phyloP scores from a whole-genome alignment of 1,140 invertebrate genomes.

The Eufriesea mexicana region DNA sequence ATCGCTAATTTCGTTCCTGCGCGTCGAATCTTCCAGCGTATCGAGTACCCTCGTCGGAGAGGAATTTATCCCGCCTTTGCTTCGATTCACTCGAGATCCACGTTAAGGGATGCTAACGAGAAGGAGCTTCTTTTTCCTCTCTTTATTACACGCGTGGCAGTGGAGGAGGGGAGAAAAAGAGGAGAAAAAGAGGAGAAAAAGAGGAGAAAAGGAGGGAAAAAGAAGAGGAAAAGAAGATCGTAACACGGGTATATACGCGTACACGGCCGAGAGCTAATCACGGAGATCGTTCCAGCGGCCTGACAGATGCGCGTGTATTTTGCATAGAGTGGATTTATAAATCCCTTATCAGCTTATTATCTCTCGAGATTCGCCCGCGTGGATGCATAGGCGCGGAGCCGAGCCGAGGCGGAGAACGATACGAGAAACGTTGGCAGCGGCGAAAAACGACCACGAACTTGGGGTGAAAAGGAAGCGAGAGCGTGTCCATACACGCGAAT shows the following conservation, averaged over 20 bases:
- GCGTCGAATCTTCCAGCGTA: too few species aligned
- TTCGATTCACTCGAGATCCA: background rate
- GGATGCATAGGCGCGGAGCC: slow-evolving; percentile 1
- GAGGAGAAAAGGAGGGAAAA: too few species aligned
- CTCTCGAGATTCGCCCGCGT: slow-evolving; percentile 48
- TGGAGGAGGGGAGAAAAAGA: too few species aligned
- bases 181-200: background rate
- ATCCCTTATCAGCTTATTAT: slow-evolving; percentile 59
- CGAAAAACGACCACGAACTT: slow-evolving; percentile 48
- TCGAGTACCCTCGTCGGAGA: too few species aligned
- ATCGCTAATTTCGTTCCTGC: background rate
- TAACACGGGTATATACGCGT: slow-evolving; percentile 18
- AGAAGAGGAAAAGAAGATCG: background rate
- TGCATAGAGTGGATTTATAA: slow-evolving; percentile 42
- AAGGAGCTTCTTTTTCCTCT: background rate
- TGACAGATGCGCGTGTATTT: slow-evolving; percentile 43
- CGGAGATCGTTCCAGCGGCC: slow-evolving; percentile 26
- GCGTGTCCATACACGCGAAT: slow-evolving; percentile 31
- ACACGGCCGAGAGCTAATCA: slow-evolving; percentile 31
- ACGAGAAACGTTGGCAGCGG: slow-evolving; percentile 52
- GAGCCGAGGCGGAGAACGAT: slow-evolving; percentile 28
- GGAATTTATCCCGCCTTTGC: too few species aligned
- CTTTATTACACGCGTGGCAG: background rate
- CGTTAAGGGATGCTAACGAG: background rate
- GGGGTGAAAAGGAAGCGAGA: slow-evolving; percentile 9